These are phyloP conservation scores for Falco concolor DNA, from an alignment of 2,797 vertebrate genomes.

Conservation along the genomic window DNA sequence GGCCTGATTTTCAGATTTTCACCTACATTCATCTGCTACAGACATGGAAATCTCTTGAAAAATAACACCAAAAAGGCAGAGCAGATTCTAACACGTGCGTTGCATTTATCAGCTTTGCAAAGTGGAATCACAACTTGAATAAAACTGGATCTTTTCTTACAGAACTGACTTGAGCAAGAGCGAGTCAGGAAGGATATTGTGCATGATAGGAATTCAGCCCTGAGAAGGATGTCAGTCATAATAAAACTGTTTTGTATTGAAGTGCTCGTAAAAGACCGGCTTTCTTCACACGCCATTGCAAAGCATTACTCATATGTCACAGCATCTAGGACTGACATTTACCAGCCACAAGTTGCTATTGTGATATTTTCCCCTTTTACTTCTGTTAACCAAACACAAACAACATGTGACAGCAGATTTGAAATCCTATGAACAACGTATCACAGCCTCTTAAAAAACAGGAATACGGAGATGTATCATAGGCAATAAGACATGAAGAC, in stretches of 20 bases:
- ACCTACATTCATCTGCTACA: neutral
- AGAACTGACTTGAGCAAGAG: neutral
- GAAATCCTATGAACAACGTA: neutral
- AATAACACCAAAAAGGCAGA: neutral
- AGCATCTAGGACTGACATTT: neutral
- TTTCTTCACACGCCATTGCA: constrained; percentile 25
- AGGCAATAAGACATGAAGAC: neutral
- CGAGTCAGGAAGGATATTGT: constrained; percentile 32
- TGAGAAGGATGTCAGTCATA: constrained; percentile 49
- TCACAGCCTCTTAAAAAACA: neutral
- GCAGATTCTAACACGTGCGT: accelerated
- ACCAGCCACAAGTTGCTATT: neutral
- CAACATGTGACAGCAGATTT: neutral
- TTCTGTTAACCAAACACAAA: neutral
- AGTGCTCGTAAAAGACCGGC: neutral
- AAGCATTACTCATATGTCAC: neutral
- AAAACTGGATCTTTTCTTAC: neutral
- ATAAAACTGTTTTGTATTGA: neutral
- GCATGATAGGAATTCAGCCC: neutral
- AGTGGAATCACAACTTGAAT: neutral
- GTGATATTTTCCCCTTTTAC: neutral
- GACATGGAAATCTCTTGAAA: neutral
- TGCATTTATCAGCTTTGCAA: neutral
- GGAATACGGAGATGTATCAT: neutral
- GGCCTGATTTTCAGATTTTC: neutral